Evolutionary conservation across 2,888 invertebrate species (phyloP).

Genomic region (Siphonodentalium dalli): DNA sequence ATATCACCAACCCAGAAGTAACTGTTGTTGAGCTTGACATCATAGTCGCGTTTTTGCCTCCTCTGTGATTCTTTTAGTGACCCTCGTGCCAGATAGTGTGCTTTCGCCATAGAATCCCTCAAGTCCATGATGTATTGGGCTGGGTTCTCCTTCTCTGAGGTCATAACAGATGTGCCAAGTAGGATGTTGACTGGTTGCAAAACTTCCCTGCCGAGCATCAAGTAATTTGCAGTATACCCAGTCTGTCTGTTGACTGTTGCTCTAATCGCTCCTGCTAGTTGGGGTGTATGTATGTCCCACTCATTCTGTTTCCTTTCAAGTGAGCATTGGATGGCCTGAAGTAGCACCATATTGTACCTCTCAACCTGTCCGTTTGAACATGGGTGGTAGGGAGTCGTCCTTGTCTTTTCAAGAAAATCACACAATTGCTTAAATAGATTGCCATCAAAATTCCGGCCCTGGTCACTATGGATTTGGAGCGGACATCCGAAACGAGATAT

Average conservation of each 20-base stretch:
- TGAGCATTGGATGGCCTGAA: constrained; percentile 6
- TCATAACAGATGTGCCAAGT: too few species aligned
- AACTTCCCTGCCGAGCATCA: too few species aligned
- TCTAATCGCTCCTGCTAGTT: constrained; percentile 15
- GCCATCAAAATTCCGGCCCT: constrained; percentile 17
- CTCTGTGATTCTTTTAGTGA: background rate
- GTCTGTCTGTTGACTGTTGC: constrained; percentile 8
- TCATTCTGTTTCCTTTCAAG: constrained; percentile 4
- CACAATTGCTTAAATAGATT: constrained; percentile 4
- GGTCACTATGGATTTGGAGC: constrained; percentile 7
- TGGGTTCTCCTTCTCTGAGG: too few species aligned
- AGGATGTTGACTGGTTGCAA: too few species aligned
- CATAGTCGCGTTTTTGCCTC: background rate
- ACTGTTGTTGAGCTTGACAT: background rate
- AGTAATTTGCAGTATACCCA: too few species aligned
- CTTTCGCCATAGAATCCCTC: too few species aligned
- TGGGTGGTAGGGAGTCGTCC: constrained; percentile 4
- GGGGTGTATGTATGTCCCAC: constrained; percentile 9
- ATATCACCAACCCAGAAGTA: background rate
- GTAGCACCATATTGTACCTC: constrained; percentile 9
- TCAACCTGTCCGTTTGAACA: constrained; percentile 17
- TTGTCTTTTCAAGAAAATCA: background rate
- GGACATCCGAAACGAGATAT: constrained; percentile 15
- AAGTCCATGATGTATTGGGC: too few species aligned
- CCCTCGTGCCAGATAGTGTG: background rate